Evolutionary conservation across 2,113 vertebrate species (phyloP), one percentile per base, ranked within the genome.

Genomic region (Microtus richardsoni): DNA sequence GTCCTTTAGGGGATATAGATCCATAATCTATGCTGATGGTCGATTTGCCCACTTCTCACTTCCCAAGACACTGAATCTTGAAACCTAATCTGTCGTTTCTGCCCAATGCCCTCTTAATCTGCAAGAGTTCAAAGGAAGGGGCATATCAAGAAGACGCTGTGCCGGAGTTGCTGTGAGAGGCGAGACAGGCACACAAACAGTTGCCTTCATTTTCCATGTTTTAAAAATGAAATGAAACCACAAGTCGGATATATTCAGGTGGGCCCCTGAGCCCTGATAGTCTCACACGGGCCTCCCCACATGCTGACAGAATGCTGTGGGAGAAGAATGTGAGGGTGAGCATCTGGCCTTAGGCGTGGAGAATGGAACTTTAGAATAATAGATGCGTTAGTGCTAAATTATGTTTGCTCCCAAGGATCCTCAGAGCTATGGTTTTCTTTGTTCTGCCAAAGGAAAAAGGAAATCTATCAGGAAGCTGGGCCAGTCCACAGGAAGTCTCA

Each of bases 401-500:
- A 85, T 97, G 97, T 86, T 96, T 97, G 95, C 97, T 98, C 97
- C 97, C 97, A 94, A 96, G 94, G 98, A 98, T 98, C 98, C 94
- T 97, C 98, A 97, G 98, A 98, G 97, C 97, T 98, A 99, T 98
- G 95, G 98, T 96, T 99, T 99, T 99, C 98, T 99, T 99, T 99
- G 99, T 99, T 99, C 98, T 98, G 98, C 98, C 97, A 98, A 98
- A 98, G 99, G 99, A 98, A 99, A 99, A 99, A 99, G 99, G 99
- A 99, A 99, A 99, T 99, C 98, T 99, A 99, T 99, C 99, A 99
- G 99, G 99, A 99, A 99, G 99, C 98, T 98, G 99, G 99, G 99
- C 99, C 99, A 98, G 98, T 98, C 98, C 98, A 98, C 99, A 99
- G 99, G 99, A 99, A 99, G 98, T 99, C 99, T 98, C 98, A 97